Percentiles rank a stretch among this genome's conserved stretches.
Evolutionary conservation across 2,797 vertebrate species (phyloP).

Genomic region (Clangula hyemalis): DNA sequence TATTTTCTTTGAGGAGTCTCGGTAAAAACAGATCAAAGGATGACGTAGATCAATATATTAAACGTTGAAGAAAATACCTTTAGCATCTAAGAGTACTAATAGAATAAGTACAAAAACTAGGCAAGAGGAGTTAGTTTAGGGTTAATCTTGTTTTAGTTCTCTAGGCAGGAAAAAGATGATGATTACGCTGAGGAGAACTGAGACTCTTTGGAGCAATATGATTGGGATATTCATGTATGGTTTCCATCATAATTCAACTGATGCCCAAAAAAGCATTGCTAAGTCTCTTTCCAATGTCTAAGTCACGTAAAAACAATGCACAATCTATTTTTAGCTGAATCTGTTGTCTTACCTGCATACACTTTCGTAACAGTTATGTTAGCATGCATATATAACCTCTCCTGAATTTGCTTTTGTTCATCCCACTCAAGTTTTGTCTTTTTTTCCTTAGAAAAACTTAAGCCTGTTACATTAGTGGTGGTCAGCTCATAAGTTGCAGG

Average conservation of each 20-base stretch:
- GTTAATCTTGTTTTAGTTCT: not conserved
- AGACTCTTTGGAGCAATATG: not conserved
- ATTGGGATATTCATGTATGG: not conserved
- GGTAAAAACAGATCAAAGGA: not conserved
- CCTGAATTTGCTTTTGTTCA: not conserved
- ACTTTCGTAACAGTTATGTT: not conserved
- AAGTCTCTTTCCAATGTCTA: not conserved
- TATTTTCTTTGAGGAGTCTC: not conserved
- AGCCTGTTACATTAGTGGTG: not conserved
- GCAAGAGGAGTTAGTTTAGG: not conserved
- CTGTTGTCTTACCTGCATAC: not conserved
- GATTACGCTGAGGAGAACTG: not conserved
- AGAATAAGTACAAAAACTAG: not conserved
- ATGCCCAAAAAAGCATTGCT: not conserved
- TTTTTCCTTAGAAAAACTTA: not conserved
- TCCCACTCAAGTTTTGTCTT: too few species aligned
- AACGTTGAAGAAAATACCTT: not conserved
- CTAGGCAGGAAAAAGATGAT: not conserved
- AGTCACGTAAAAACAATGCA: not conserved
- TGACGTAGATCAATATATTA: not conserved
- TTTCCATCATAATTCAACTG: not conserved
- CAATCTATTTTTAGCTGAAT: not conserved
- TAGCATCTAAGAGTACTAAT: not conserved
- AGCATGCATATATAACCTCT: not conserved
- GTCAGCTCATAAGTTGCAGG: not conserved